Conservation (phyloP, 2,797 vertebrate species). For the Epinephelus malabaricus region DNA sequence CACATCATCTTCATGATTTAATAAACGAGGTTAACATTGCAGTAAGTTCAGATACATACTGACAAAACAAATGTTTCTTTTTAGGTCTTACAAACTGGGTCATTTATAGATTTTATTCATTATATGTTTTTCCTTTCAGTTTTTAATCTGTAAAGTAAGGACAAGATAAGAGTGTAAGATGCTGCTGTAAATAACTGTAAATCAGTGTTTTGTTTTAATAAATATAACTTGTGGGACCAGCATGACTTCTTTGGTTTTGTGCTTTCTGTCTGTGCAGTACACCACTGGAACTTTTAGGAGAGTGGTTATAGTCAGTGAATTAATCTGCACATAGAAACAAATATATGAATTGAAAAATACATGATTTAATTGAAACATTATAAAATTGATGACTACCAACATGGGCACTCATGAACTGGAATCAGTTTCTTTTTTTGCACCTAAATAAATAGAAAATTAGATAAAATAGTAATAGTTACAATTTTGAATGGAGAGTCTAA, state of each 20-base stretch:
- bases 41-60: no score
- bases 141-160: constrained; percentile 21
- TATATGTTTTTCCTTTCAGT: neutral
- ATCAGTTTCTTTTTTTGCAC: no score
- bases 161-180: neutral
- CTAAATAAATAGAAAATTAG: no score
- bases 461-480: no score
- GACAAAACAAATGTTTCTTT: neutral
- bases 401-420: no score
- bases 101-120: neutral
- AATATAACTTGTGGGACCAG: constrained; percentile 34
- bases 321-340: neutral
- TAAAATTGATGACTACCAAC: neutral
- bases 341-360: neutral
- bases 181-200: constrained; percentile 58
- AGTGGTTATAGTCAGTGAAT: neutral
- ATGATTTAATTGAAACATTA: neutral
- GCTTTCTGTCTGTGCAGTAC: neutral
- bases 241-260: neutral
- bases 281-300: neutral
- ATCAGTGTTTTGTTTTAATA: constrained; percentile 33
- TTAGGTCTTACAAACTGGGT: neutral
- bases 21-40: no score
- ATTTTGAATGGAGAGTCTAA: no score
- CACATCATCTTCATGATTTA: neutral